Evolutionary conservation across 2,888 invertebrate genomes (phyloP).

Genomic region (Teleogryllus oceanicus): DNA sequence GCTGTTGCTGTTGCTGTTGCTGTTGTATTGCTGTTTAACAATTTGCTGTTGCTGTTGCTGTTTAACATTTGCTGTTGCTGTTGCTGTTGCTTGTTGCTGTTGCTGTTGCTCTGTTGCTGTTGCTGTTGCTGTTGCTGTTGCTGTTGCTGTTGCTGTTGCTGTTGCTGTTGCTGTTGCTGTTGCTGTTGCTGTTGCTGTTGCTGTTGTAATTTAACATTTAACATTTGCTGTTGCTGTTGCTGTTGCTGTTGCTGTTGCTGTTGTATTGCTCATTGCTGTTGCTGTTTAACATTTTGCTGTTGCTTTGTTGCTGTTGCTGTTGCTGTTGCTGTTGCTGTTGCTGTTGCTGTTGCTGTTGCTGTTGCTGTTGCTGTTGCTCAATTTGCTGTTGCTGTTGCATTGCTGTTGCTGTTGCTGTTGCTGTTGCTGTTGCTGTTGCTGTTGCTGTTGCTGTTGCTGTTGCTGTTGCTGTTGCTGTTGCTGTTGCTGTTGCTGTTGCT

Average conservation of each 20-base stretch:
- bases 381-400: conserved; percentile 34
- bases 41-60: conserved; percentile 20
- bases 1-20: conserved; percentile 27
- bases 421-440: conserved; percentile 26
- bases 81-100: conserved; percentile 25
- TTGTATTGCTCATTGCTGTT: conserved; percentile 24
- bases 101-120: conserved; percentile 25
- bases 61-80: conserved; percentile 27
- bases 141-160: conserved; percentile 27
- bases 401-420: conserved; percentile 27
- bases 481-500: conserved; percentile 27
- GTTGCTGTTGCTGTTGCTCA: conserved; percentile 26
- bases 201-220: conserved; percentile 19
- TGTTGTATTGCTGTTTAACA: background rate
- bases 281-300: conserved; percentile 51
- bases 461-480: conserved; percentile 27
- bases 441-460: conserved; percentile 25
- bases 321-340: conserved; percentile 28
- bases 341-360: conserved; percentile 27
- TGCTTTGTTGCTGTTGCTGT: conserved; percentile 43
- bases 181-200: conserved; percentile 27
- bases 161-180: conserved; percentile 26
- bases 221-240: conserved; percentile 25
- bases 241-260: conserved; percentile 28
- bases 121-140: conserved; percentile 26